Base-by-base conservation (phyloP, 1,140 invertebrate species). In the Diachasma alloeum region DNA sequence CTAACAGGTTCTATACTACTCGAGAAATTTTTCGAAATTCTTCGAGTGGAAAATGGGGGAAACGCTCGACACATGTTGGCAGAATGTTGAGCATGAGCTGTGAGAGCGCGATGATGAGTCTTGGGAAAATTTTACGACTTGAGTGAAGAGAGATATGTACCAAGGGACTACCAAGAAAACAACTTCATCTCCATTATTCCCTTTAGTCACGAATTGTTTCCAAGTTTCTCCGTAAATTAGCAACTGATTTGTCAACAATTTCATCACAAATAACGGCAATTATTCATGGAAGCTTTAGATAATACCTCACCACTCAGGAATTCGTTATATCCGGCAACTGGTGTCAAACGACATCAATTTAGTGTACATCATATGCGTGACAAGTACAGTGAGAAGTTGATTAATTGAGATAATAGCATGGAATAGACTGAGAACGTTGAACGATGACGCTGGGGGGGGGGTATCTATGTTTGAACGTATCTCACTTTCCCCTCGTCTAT, bases 321-420 rank as follows among this genome's bases (percentile, higher is more conserved):
- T 63, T 17, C 15, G 24, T 63, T 63, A 63, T 63, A 63, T 63
- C 59, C 59, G 59, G 59, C 59, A 31, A 63, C 19, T 53, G 48
- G 48, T 53, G 59, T 63, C 19, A 63, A 63, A 63, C 59, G 59
- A 63, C 59, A 11, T 63, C 59, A 63, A 63, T 63, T 63, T 63
- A 63, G 59, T 31, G 59, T 63, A 63, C 59, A 63, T 63, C 24
- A 63, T 63, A 31, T 63, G 59, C 59, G 59, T 63, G 59, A 26
- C 59, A 31, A 63, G 59, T 15, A 63, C 24, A 26, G 59, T 63
- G 59, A 63, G 59, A 63, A 63, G 59, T 63, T 63, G 19, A 63
- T 63, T 63, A 63, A 63, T 63, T 63, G 59, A 63, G 59, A 63
- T 63, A 63, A 63, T 63, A 63, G 59, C 59, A 63, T 26, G 24